Percentiles rank a stretch among this genome's conserved stretches.
These are phyloP conservation scores for Perdita meconis DNA, from an alignment of 2,888 invertebrate species.

Conservation along the genomic window DNA sequence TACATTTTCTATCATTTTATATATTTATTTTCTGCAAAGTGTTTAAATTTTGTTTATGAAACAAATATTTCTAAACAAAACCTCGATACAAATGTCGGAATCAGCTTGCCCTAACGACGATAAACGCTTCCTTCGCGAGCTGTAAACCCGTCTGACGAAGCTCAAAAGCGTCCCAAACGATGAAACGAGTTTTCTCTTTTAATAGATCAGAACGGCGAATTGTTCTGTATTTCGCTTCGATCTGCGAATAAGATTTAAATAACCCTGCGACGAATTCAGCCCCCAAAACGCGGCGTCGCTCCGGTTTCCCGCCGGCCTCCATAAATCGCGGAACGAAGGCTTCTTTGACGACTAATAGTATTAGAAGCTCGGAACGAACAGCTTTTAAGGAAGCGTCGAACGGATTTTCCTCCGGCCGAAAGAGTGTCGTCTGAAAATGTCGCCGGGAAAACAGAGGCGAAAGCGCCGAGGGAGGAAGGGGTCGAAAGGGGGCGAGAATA, in stretches of 20 bases:
- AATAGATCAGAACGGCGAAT: constrained; percentile 27
- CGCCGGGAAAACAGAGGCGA: constrained; percentile 34
- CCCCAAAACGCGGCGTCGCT: background rate
- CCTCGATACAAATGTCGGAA: no score
- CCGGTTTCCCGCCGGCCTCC: background rate
- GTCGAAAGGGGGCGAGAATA: constrained; percentile 40
- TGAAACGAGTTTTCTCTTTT: background rate
- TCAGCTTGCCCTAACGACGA: constrained; percentile 70
- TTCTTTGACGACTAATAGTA: no score
- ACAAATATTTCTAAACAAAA: no score
- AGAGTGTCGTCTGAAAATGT: constrained; percentile 34
- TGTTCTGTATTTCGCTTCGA: no score
- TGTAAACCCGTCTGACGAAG: constrained; percentile 70
- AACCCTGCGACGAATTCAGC: no score
- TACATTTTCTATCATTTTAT: no score
- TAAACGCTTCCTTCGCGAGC: constrained; percentile 72
- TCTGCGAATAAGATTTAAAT: no score
- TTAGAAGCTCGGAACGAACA: no score
- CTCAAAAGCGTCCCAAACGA: constrained; percentile 55
- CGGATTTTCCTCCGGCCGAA: constrained; percentile 46
- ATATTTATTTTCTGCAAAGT: no score
- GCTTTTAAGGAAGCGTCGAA: background rate
- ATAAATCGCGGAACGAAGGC: background rate
- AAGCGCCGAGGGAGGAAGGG: constrained; percentile 1
- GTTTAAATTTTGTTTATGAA: no score